These are phyloP conservation scores for Brachionus calyciflorus DNA, from an alignment of 1,140 invertebrate species.

Conservation along the genomic window DNA sequence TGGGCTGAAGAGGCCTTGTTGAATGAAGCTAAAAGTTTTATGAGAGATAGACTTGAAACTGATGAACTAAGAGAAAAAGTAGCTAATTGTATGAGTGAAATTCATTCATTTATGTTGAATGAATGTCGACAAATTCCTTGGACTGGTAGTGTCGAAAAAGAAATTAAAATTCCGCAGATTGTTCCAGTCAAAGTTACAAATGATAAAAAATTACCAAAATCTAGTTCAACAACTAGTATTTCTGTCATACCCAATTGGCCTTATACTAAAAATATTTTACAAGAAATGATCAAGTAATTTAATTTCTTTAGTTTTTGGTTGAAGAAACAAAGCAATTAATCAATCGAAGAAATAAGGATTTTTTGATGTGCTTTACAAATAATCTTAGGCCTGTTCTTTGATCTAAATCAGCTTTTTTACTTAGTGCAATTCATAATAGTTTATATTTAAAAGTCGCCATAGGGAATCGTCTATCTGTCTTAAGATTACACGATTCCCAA, in stretches of 20 bases:
- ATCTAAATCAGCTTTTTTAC: too few species aligned
- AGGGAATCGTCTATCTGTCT: too few species aligned
- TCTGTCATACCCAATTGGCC: constrained; percentile 46
- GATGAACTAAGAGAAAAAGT: constrained; percentile 53
- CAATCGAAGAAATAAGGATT: background rate
- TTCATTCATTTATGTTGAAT: constrained; percentile 58
- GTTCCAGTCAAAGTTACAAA: constrained; percentile 52
- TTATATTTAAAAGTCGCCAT: too few species aligned
- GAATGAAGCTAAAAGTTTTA: constrained; percentile 57
- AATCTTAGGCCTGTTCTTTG: too few species aligned
- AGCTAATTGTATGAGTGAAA: constrained; percentile 57
- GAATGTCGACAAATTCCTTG: constrained; percentile 59
- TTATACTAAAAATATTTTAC: constrained; percentile 22
- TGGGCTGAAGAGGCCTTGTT: constrained; percentile 57
- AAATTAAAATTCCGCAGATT: constrained; percentile 49
- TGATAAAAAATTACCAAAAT: constrained; percentile 57
- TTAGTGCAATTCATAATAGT: too few species aligned
- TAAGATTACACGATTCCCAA: too few species aligned
- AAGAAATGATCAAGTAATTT: constrained; percentile 33
- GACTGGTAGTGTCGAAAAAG: constrained; percentile 55
- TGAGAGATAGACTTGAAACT: constrained; percentile 45
- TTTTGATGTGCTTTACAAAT: too few species aligned
- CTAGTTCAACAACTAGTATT: constrained; percentile 51
- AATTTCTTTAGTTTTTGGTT: background rate
- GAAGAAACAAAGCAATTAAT: background rate